These are phyloP conservation scores for Caenorhabditis elegans DNA, from an alignment of 1,140 invertebrate species.

Conservation along the genomic window WBcel235 BX284605.5:14542001-14542500, in stretches of 20 bases:
- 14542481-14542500: constrained; percentile 54
- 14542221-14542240: constrained; percentile 77
- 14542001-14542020: too few species aligned
- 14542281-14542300: too few species aligned
- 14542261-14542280: too few species aligned
- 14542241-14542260: background rate
- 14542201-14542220: constrained; percentile 96
- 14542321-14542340: constrained; percentile 53
- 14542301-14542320: background rate
- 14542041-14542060: too few species aligned
- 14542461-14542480: background rate
- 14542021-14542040: too few species aligned
- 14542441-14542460: constrained; percentile 36
- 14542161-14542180: constrained; percentile 98
- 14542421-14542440: constrained; percentile 54
- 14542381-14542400: constrained; percentile 52
- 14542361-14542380: constrained; percentile 54
- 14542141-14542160: constrained; percentile 65
- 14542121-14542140: too few species aligned
- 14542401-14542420: constrained; percentile 62
- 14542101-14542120: too few species aligned
- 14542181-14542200: constrained; percentile 96
- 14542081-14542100: background rate
- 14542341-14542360: constrained; percentile 61
- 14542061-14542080: too few species aligned